Conservation (phyloP, 2,797 vertebrate species). For the Bradypus variegatus region DNA sequence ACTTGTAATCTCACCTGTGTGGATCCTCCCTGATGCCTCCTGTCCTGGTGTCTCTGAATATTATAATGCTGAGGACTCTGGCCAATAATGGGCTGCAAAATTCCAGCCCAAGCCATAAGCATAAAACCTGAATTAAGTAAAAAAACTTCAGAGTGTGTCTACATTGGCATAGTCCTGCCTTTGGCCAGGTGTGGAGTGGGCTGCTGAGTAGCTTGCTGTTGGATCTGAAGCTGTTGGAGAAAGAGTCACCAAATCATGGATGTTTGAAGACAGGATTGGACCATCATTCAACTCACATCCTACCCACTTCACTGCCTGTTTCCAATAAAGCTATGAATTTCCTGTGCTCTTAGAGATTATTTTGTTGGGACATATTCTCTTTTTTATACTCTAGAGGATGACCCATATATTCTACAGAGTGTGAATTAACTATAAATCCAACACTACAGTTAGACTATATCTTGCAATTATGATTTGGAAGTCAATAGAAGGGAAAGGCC, state of each 20-base stretch:
- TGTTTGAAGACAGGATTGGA: background rate
- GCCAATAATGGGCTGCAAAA: background rate
- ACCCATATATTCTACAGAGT: background rate
- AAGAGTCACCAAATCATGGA: background rate
- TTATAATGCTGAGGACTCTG: background rate
- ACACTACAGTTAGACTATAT: background rate
- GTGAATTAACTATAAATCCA: background rate
- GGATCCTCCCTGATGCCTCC: background rate
- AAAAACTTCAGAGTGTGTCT: background rate
- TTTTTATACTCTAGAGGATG: background rate
- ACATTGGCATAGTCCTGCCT: background rate
- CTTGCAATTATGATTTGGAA: too few species aligned
- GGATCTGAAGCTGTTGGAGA: accelerated
- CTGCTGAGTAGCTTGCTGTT: background rate
- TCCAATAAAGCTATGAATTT: background rate
- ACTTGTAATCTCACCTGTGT: background rate
- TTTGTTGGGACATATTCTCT: too few species aligned
- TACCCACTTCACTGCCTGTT: accelerated
- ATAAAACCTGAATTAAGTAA: background rate
- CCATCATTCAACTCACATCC: background rate
- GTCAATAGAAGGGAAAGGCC: background rate
- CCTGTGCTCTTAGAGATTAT: background rate
- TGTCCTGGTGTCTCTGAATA: background rate
- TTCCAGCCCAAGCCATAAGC: background rate
- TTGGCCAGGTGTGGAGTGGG: background rate